Evolutionary conservation across 2,888 invertebrate genomes (phyloP).

Genomic region (Tipula lateralis): DNA sequence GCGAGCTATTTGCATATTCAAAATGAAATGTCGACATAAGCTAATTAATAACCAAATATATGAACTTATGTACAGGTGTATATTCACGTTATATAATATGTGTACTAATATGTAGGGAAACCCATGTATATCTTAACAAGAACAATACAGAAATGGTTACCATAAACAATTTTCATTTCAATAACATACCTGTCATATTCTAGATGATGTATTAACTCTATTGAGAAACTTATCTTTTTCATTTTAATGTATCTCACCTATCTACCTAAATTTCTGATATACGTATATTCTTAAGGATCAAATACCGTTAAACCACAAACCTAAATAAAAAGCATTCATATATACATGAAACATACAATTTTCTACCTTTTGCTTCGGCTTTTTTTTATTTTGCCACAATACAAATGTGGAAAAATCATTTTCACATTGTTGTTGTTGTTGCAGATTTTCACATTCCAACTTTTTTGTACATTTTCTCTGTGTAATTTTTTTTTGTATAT

Average conservation of each 20-base stretch:
- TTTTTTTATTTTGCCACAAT: neutral
- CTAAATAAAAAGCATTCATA: neutral
- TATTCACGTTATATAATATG: too few species aligned
- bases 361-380: neutral
- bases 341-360: neutral
- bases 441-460: neutral
- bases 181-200: neutral
- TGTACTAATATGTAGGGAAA: neutral
- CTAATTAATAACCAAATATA: too few species aligned
- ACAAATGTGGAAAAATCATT: neutral
- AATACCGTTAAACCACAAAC: neutral
- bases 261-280: neutral
- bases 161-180: conserved; percentile 11
- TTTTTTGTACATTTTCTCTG: neutral
- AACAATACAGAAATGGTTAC: neutral
- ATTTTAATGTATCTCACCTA: neutral
- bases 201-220: neutral
- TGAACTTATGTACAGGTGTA: too few species aligned
- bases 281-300: neutral
- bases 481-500: neutral
- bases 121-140: neutral
- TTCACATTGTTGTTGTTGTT: neutral
- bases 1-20: too few species aligned
- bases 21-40: too few species aligned
- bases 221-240: neutral